These are phyloP conservation scores for Monoplex corrugatus DNA, from an alignment of 2,888 invertebrate genomes.

Conservation along the genomic window DNA sequence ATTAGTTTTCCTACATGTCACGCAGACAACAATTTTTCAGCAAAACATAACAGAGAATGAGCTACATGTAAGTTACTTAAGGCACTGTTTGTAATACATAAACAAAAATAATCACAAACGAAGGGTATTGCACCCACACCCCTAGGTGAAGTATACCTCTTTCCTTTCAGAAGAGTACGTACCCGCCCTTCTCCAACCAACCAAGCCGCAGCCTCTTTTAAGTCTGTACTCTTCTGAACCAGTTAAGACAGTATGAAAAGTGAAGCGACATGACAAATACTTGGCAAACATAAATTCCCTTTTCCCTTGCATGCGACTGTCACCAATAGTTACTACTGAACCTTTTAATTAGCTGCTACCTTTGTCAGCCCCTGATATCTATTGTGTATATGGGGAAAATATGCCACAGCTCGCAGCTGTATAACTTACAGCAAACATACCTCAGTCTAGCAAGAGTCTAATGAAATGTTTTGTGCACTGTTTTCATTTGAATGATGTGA, in stretches of 20 bases:
- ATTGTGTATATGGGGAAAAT: no score
- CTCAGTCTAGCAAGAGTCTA: not conserved
- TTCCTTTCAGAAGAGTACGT: constrained; percentile 27
- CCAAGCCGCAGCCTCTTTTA: not conserved
- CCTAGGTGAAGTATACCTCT: constrained; percentile 1
- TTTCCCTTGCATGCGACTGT: constrained; percentile 10
- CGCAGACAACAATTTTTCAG: no score
- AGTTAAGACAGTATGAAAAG: constrained; percentile 11
- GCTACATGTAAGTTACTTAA: no score
- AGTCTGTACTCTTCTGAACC: constrained; percentile 1
- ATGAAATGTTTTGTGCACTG: not conserved
- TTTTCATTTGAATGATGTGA: not conserved
- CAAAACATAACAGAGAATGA: no score
- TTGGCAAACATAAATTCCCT: constrained; percentile 22
- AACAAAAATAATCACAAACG: not conserved
- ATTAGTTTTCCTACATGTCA: no score
- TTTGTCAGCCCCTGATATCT: not conserved
- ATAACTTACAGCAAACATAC: no score
- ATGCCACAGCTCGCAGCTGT: not conserved
- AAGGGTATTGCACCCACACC: constrained; percentile 3
- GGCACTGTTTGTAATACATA: no score
- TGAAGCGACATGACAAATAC: not conserved
- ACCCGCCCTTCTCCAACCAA: not conserved
- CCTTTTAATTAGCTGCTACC: not conserved
- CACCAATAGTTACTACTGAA: not conserved